Evolutionary conservation across 2,797 vertebrate species (phyloP).

Genomic region (Trichosurus vulpecula): DNA sequence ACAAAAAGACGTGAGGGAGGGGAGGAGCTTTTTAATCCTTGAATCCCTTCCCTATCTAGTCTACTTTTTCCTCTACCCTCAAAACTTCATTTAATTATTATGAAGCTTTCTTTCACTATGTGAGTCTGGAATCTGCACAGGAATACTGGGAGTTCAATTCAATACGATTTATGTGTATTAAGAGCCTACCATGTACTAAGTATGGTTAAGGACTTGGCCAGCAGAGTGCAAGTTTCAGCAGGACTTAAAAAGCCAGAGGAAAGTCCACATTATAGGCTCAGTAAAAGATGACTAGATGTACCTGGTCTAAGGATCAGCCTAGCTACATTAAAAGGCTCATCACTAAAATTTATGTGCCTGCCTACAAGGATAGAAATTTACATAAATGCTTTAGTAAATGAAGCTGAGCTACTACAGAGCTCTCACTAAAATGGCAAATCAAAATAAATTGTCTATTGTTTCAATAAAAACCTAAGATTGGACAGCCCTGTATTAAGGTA

Average conservation of each 20-base stretch:
- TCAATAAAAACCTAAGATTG: no score
- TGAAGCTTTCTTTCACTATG: neutral
- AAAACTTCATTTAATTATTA: neutral
- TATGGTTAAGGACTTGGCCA: neutral
- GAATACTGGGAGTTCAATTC: neutral
- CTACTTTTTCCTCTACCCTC: neutral
- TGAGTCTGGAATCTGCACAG: neutral
- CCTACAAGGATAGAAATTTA: no score
- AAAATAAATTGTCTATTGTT: no score
- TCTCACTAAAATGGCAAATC: no score
- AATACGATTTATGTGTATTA: neutral
- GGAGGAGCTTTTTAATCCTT: neutral
- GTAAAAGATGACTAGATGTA: neutral
- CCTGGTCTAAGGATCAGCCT: neutral
- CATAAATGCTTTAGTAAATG: no score
- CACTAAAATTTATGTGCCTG: no score
- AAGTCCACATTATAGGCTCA: neutral
- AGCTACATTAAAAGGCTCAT: neutral
- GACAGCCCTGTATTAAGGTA: no score
- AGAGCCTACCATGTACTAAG: neutral
- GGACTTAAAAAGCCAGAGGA: neutral
- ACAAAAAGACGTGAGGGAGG: no score
- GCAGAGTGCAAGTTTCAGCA: neutral
- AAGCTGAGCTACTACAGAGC: no score
- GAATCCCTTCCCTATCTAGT: neutral